Evolutionary conservation across 2,797 vertebrate genomes (phyloP).

Genomic region (Anas bahamensis): DNA sequence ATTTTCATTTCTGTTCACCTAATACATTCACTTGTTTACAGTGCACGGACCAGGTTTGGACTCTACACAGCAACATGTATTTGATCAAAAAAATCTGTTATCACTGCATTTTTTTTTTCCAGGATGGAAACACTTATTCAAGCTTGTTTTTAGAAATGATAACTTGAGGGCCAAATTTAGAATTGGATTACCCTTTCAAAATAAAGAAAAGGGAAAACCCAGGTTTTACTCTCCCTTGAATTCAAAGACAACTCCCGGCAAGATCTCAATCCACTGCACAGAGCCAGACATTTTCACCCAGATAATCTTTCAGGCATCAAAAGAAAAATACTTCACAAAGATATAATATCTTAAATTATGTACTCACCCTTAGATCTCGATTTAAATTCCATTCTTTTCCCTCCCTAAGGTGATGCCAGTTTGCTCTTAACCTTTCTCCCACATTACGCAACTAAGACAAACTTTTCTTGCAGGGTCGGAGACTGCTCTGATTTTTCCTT

Average conservation of each 20-base stretch:
- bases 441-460: neutral
- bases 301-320: neutral
- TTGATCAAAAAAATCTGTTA: constrained; percentile 9
- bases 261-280: neutral
- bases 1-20: neutral
- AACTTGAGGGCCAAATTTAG: neutral
- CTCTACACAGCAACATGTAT: neutral
- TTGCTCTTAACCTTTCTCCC: constrained; percentile 12
- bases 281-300: neutral
- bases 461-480: neutral
- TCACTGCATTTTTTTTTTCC: neutral
- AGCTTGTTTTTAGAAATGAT: constrained; percentile 3
- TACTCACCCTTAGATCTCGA: neutral
- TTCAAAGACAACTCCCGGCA: neutral
- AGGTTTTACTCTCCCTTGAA: neutral
- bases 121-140: neutral
- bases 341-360: neutral
- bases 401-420: neutral
- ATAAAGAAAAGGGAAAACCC: neutral
- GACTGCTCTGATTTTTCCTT: neutral
- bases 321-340: neutral
- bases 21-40: neutral
- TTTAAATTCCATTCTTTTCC: constrained; percentile 28
- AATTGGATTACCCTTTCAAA: neutral
- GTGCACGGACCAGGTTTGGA: neutral